Percentiles rank a stretch among this genome's conserved stretches.
Evolutionary conservation across 2,888 invertebrate species (phyloP).

Genomic region (Aleiodes testaceus): DNA sequence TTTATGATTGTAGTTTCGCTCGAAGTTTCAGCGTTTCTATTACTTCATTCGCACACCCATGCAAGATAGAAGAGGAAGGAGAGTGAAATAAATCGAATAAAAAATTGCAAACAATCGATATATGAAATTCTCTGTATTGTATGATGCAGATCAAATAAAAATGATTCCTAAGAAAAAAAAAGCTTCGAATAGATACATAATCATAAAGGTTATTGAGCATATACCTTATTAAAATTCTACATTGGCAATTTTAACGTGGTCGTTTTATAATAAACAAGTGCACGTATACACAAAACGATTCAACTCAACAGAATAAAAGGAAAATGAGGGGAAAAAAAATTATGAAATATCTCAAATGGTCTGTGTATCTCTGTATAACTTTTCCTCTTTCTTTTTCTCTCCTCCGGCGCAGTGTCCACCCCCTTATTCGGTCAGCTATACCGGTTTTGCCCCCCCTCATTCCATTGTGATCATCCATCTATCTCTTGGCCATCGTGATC

Average conservation of each 20-base stretch:
- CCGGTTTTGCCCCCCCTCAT: slow-evolving; percentile 45
- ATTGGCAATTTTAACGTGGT: slow-evolving; percentile 9
- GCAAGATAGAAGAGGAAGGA: too few relatives aligned
- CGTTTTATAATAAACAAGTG: slow-evolving; percentile 28
- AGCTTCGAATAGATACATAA: slow-evolving; percentile 5
- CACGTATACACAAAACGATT: slow-evolving; percentile 19
- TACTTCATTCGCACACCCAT: neutral
- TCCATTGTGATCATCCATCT: slow-evolving; percentile 50
- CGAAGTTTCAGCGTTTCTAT: neutral
- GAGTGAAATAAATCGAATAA: too few relatives aligned
- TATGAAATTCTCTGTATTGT: neutral
- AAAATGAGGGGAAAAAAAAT: neutral
- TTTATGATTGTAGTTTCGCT: neutral
- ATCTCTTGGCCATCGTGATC: slow-evolving; percentile 36
- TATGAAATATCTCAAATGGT: slow-evolving; percentile 17
- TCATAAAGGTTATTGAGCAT: slow-evolving; percentile 22
- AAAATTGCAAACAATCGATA: too few relatives aligned
- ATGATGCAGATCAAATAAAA: neutral
- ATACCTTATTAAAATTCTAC: slow-evolving; percentile 24
- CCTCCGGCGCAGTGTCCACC: slow-evolving; percentile 42
- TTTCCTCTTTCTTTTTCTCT: neutral
- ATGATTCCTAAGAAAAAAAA: too few relatives aligned
- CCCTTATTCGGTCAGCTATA: slow-evolving; percentile 48
- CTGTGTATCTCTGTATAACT: too few relatives aligned
- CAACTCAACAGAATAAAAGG: slow-evolving; percentile 5